Evolutionary conservation across 30 jellyfish, hydroid and myxozoan species (phyloP), one percentile per base, ranked within the genome.

Genomic region (Pelagia noctiluca): DNA sequence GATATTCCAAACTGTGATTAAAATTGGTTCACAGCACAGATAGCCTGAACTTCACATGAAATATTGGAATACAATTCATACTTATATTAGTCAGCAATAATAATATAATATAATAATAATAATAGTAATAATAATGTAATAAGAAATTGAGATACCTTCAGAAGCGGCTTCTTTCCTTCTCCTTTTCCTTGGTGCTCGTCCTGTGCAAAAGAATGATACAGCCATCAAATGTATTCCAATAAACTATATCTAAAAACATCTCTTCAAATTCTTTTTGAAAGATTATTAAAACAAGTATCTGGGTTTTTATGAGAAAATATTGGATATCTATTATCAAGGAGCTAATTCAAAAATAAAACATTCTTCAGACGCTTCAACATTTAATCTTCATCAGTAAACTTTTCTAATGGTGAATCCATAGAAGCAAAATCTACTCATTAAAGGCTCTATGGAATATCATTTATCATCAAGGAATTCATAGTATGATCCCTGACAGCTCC

Each of bases 111-210:
- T 42, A 35, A 78, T 34, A 13, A 26, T 22, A 1, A 37, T 10
- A 28, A 19, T 35, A 72, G 25, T 28, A 13, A 52, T 0, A 8
- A n/a, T 1, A 1, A 24, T 35, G 23, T 3, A 38, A 2, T 3
- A 31, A 2, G 42, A 50, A 26, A 21, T n/a, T 46, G 22, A 49
- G 49, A 23, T 79, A 89, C 97, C 97, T 26, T 90, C 97, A 3
- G 82, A 47, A 25, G 10, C 12, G 49, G 81, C n/a, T 37, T 84
- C 97, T 61, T 90, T 90, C 53, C 86, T 90, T 80, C 72, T 85
- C 42, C 91, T 62, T 48, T 85, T 84, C 24, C 97, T 70, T 1
- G 97, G 95, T 5, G 95, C 91, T 78, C 97, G 52, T 21, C 92
- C 97, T 90, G 75, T 19, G 36, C 12, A 46, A 35, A 23, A 10